These are phyloP conservation scores for Microcebus lehilahytsara DNA, from an alignment of 2,113 vertebrate species.

Conservation along the genomic window DNA sequence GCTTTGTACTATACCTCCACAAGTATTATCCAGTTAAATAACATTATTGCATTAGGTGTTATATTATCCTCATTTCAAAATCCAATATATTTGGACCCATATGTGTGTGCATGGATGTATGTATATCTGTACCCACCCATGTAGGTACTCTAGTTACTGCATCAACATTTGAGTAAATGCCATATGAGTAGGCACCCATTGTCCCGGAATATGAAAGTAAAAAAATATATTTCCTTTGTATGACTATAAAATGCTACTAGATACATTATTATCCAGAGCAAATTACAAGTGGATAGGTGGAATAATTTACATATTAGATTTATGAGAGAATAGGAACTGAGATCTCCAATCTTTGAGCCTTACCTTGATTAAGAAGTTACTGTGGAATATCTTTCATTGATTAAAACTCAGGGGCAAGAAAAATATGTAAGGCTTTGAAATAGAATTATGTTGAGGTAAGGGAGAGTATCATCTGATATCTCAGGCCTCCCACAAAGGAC, in stretches of 20 bases:
- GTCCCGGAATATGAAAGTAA: background rate
- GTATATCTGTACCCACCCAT: background rate
- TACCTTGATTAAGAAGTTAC: background rate
- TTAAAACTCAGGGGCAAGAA: background rate
- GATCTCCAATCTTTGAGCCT: background rate
- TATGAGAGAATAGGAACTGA: background rate
- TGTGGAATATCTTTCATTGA: background rate
- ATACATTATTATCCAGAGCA: background rate
- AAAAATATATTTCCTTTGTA: background rate
- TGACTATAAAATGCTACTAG: background rate
- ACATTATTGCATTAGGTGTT: background rate
- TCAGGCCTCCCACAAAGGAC: fast-evolving
- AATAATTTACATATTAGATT: background rate
- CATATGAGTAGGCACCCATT: background rate
- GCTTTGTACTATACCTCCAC: background rate
- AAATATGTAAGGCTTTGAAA: background rate
- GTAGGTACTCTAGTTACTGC: background rate
- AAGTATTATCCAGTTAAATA: background rate
- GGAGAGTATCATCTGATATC: background rate
- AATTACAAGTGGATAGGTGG: background rate
- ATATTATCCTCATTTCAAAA: background rate
- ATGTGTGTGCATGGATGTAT: fast-evolving
- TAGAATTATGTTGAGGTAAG: background rate
- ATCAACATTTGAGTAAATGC: background rate
- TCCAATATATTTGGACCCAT: background rate